These are phyloP conservation scores for Blastobasis adustella DNA, from an alignment of 2,888 invertebrate genomes.

Conservation along the genomic window DNA sequence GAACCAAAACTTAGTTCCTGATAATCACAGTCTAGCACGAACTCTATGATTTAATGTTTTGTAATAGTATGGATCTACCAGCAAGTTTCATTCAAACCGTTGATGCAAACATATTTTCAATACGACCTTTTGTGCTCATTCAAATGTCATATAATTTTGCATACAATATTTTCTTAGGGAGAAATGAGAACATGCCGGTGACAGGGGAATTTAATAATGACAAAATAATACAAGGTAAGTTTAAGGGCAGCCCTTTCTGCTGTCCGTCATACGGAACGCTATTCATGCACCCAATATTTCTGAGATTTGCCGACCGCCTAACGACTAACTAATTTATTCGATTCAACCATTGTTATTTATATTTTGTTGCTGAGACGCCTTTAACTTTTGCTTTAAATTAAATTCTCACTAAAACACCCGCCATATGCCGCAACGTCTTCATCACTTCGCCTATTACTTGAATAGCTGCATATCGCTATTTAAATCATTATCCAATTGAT, in stretches of 20 bases:
- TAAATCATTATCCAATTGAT: constrained; percentile 65
- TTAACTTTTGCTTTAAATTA: not conserved
- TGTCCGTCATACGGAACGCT: constrained; percentile 70
- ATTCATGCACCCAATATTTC: constrained; percentile 70
- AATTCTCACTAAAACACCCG: not conserved
- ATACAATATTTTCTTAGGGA: constrained; percentile 71
- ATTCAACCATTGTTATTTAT: constrained; percentile 9
- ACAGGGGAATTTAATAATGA: constrained; percentile 75
- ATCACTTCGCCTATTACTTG: not conserved
- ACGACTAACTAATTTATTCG: constrained; percentile 64
- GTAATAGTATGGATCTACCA: no score
- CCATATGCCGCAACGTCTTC: not conserved
- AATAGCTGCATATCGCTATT: constrained; percentile 15
- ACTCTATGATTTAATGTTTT: no score
- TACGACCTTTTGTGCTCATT: constrained; percentile 65
- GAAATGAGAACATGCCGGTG: constrained; percentile 65
- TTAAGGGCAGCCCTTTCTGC: constrained; percentile 71
- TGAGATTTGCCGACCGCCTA: constrained; percentile 65
- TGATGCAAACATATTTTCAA: constrained; percentile 49
- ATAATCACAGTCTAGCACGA: no score
- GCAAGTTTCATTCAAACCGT: not conserved
- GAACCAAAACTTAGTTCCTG: no score
- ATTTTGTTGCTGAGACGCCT: not conserved
- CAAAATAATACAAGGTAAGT: constrained; percentile 73
- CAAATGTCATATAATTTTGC: constrained; percentile 75